Conservation (phyloP, 2,797 vertebrate genomes). For the Halcyon badia region DNA sequence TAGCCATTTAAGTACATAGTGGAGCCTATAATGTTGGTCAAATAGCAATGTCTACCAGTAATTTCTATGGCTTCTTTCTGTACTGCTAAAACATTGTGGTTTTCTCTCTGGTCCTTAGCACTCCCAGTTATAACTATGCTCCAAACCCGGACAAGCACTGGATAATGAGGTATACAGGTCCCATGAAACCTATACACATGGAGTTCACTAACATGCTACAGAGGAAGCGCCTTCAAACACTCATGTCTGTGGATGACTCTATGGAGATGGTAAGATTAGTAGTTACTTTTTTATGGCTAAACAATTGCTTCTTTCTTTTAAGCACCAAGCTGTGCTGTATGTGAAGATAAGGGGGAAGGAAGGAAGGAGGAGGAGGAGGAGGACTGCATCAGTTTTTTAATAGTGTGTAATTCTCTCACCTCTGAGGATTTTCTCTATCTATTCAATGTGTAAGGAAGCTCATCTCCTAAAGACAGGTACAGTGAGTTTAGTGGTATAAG, state of each 20-base stretch:
- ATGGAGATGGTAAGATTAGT: constrained; percentile 87
- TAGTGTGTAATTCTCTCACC: background rate
- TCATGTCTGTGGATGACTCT: constrained; percentile 95
- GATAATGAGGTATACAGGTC: constrained; percentile 97
- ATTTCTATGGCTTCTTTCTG: background rate
- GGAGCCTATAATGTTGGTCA: background rate
- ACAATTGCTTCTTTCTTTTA: background rate
- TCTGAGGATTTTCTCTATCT: background rate
- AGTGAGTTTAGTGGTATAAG: background rate
- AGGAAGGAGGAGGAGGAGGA: background rate
- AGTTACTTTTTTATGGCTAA: background rate
- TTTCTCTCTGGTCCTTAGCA: constrained; percentile 79
- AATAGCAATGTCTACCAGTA: background rate
- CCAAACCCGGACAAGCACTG: constrained; percentile 97
- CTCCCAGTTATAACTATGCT: constrained; percentile 96
- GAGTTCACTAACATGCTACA: constrained; percentile 97
- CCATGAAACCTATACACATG: constrained; percentile 98
- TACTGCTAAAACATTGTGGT: background rate
- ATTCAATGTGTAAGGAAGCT: background rate
- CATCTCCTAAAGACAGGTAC: background rate
- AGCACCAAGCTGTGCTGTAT: background rate
- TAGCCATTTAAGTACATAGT: background rate
- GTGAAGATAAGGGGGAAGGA: background rate
- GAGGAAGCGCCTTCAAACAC: constrained; percentile 93
- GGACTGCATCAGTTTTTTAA: background rate